These are phyloP conservation scores for Eupithecia exiguata DNA, from an alignment of 2,888 invertebrate species.

Conservation along the genomic window DNA sequence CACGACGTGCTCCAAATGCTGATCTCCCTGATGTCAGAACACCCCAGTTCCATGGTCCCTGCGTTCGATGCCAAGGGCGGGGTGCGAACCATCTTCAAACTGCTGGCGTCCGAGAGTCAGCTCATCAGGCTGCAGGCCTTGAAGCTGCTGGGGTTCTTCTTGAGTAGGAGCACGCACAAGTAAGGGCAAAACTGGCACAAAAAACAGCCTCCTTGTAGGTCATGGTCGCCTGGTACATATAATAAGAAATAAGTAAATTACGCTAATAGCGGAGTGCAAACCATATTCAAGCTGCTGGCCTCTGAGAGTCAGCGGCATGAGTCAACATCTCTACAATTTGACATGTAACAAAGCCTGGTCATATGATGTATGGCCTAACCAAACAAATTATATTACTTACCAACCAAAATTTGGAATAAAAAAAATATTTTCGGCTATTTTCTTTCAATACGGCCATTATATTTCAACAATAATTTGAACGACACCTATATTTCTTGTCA, in stretches of 20 bases:
- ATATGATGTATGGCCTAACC: too few species aligned
- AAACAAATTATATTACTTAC: too few species aligned
- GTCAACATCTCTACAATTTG: too few species aligned
- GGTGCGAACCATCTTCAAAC: slow-evolving; percentile 97
- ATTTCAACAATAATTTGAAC: not conserved
- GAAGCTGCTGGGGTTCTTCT: slow-evolving; percentile 98
- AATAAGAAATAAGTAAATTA: too few species aligned
- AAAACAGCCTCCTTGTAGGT: not conserved
- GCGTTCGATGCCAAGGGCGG: slow-evolving; percentile 99
- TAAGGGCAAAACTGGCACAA: slow-evolving; percentile 56
- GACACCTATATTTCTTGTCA: not conserved
- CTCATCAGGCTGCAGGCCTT: slow-evolving; percentile 97
- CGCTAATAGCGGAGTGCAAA: too few species aligned
- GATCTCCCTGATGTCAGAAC: slow-evolving; percentile 98
- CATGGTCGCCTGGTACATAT: not conserved
- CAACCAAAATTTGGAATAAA: too few species aligned
- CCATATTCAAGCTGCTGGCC: too few species aligned
- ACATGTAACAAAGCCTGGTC: too few species aligned
- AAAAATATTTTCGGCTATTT: not conserved
- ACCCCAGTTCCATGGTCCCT: slow-evolving; percentile 99
- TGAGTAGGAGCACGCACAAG: slow-evolving; percentile 99
- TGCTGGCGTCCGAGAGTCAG: slow-evolving; percentile 97
- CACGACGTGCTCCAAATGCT: slow-evolving; percentile 99
- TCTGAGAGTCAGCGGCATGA: too few species aligned
- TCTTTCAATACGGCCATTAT: not conserved